phyloP scores from a whole-genome alignment of 2,113 vertebrate species.

The Crocuta crocuta region DNA sequence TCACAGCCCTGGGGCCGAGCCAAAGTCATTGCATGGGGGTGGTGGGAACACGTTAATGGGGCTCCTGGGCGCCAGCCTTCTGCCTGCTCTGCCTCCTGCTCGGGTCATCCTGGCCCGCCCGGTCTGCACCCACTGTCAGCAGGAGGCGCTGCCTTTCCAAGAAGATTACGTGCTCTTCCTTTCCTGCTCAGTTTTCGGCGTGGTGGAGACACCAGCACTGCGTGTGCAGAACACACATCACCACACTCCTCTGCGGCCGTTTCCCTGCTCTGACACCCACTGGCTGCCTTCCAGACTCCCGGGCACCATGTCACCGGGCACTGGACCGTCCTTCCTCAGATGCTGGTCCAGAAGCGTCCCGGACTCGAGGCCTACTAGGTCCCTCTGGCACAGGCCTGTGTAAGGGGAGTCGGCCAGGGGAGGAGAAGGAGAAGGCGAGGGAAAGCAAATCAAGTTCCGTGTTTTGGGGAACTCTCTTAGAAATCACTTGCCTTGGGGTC shows the following conservation, averaged over 20 bases:
- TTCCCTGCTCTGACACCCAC: background rate
- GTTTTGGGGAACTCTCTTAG: background rate
- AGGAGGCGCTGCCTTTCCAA: background rate
- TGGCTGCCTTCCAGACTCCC: fast-evolving
- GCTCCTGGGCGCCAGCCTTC: background rate
- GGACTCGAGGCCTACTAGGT: fast-evolving
- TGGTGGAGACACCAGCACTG: no score
- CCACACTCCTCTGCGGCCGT: fast-evolving
- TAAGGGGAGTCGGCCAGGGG: no score
- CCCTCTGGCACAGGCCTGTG: fast-evolving
- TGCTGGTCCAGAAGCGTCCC: fast-evolving
- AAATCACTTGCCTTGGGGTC: no score
- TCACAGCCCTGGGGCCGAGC: background rate
- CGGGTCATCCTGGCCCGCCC: background rate
- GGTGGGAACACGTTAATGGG: fast-evolving
- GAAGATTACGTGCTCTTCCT: background rate
- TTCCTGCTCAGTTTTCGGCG: background rate
- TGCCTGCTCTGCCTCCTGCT: background rate
- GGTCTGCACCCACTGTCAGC: background rate
- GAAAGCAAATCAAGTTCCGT: fast-evolving
- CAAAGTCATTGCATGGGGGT: background rate
- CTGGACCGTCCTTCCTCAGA: background rate
- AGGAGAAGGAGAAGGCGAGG: background rate
- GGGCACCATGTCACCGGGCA: fast-evolving
- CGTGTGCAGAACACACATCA: fast-evolving